Percentiles rank a stretch among this genome's conserved stretches.
phyloP scores from a whole-genome alignment of 2,113 vertebrate genomes.

The Chloropsis hardwickii region DNA sequence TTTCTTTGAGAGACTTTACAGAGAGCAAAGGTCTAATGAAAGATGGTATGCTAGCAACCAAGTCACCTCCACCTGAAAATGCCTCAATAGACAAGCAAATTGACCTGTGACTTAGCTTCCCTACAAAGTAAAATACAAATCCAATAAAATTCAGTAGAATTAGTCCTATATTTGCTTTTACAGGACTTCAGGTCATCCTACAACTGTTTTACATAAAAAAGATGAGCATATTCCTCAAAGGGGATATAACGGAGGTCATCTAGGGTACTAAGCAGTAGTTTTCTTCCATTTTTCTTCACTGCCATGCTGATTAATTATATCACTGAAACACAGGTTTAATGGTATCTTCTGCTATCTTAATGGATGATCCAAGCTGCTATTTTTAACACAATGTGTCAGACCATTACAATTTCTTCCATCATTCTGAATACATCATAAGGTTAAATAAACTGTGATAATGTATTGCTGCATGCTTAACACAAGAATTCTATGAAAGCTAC shows the following conservation, averaged over 20 bases:
- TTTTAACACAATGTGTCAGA: not conserved
- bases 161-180: not conserved
- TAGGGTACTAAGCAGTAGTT: not conserved
- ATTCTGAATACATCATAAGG: not conserved
- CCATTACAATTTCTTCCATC: not conserved
- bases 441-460: not conserved
- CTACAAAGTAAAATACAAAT: not conserved
- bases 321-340: not conserved
- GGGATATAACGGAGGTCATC: not conserved
- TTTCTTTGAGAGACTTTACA: not conserved
- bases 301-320: not conserved
- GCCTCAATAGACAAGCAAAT: not conserved
- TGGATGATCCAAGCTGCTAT: not conserved
- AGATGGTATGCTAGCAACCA: not conserved
- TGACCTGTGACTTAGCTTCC: not conserved
- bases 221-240: not conserved
- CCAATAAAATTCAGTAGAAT: not conserved
- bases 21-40: not conserved
- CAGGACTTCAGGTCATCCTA: not conserved
- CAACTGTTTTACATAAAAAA: not conserved
- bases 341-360: not conserved
- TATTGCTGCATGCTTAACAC: not conserved
- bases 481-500: not conserved
- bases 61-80: not conserved
- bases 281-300: not conserved